Evolutionary conservation across 2,113 vertebrate genomes (phyloP).

Genomic region (Ophthalmolycus amberensis): DNA sequence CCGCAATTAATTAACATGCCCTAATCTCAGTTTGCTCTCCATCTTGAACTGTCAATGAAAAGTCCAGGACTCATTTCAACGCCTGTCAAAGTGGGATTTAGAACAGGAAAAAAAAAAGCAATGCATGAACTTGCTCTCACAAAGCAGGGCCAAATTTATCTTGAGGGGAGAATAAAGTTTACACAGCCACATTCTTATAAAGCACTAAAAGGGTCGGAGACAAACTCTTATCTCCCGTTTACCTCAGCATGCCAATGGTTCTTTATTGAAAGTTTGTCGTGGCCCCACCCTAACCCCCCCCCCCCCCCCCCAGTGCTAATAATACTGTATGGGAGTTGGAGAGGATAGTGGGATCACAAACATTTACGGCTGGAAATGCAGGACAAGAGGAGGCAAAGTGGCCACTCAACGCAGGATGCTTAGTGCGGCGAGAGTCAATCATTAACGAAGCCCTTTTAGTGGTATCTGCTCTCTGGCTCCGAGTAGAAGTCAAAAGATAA

Average conservation of each 20-base stretch:
- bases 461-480: slow-evolving; percentile 66
- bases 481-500: slow-evolving; percentile 75
- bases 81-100: slow-evolving; percentile 72
- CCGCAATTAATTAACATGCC: slow-evolving; percentile 78
- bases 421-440: slow-evolving; percentile 72
- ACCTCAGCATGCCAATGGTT: slow-evolving; percentile 71
- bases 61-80: slow-evolving; percentile 71
- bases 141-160: slow-evolving; percentile 74
- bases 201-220: slow-evolving; percentile 69
- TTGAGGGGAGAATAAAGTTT: slow-evolving; percentile 73
- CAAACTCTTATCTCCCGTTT: slow-evolving; percentile 78
- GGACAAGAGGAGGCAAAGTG: slow-evolving; percentile 76
- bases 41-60: slow-evolving; percentile 78
- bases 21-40: slow-evolving; percentile 79
- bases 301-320: slow-evolving; percentile 57
- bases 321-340: slow-evolving; percentile 73
- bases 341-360: slow-evolving; percentile 66
- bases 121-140: slow-evolving; percentile 69
- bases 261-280: slow-evolving; percentile 72
- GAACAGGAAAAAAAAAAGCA: slow-evolving; percentile 33
- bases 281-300: slow-evolving; percentile 52
- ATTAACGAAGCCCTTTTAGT: slow-evolving; percentile 78
- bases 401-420: slow-evolving; percentile 73
- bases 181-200: slow-evolving; percentile 74
- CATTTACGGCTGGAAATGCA: slow-evolving; percentile 76